These are phyloP conservation scores for Aphodius granarius DNA, from an alignment of 2,888 invertebrate species.

Conservation along the genomic window DNA sequence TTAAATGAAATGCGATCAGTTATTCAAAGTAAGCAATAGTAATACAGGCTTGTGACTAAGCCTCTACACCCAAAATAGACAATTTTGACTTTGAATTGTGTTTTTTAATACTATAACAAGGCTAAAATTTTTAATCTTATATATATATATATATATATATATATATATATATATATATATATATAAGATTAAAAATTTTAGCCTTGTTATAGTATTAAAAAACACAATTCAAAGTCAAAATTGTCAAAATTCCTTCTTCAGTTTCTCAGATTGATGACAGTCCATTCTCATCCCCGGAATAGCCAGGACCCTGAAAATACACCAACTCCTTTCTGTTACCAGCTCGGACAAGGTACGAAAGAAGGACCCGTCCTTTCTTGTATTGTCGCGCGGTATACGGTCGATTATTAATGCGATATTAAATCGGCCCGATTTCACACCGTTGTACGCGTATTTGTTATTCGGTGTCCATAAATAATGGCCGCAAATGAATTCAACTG, in stretches of 20 bases:
- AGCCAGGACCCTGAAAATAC: background rate
- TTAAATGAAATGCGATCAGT: no score
- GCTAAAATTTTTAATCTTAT: no score
- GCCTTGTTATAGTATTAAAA: no score
- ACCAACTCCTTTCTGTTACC: background rate
- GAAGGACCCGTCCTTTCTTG: background rate
- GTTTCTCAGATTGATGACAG: background rate
- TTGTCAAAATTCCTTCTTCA: background rate
- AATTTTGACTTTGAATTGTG: no score
- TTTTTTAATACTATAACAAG: no score
- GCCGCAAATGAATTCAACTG: constrained; percentile 31
- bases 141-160: no score
- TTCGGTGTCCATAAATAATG: constrained; percentile 35
- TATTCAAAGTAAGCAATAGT: no score
- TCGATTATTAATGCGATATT: constrained; percentile 36
- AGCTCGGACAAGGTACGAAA: background rate
- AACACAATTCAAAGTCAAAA: no score
- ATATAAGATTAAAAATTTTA: no score
- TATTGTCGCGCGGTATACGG: background rate
- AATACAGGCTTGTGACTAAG: no score
- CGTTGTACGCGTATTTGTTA: constrained; percentile 38
- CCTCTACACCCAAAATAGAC: no score
- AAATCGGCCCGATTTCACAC: constrained; percentile 40
- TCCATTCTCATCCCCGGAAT: background rate
- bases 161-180: no score